Base-by-base conservation (phyloP, 1,140 invertebrate genomes). In the Phthorimaea operculella region DNA sequence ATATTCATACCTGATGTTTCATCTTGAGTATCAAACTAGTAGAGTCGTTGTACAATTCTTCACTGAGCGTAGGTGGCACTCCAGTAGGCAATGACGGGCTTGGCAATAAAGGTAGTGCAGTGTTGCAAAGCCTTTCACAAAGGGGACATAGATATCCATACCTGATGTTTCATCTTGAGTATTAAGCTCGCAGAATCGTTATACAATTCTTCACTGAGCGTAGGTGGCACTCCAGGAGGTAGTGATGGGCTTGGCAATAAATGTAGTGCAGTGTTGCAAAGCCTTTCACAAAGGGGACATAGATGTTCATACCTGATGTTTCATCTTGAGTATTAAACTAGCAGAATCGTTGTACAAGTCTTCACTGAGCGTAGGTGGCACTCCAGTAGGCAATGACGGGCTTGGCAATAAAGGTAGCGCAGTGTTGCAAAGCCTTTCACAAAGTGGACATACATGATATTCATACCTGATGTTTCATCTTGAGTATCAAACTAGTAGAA, bases 61-160 rank as follows among this genome's bases (percentile, higher is more conserved):
- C 75, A 0, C 55, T 45, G 33, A 80, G 66, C 0, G 71, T 66
- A 0, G 78, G 78, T 6, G 74, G 74, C 1, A 60, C 12, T 21
- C 64, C 65, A 7, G 60, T 14, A 10, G 70, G 72, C 2, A 70
- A 49, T 4, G 72, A n/a, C 0, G 76, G 76, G 2, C 72, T 62
- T 11, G 97, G 96, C 53, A 98, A 83, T 1, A 99, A 82, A 0
- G 97, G 97, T 50, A 99, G 85, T 6, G 97, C 94, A 4, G 94
- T 94, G 82, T 99, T 99, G 81, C 95, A 96, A 0, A 99, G 87
- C 59, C 96, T 92, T 81, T 98, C 96, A 85, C 98, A 99, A 18
- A 99, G 88, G 0, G 98, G 98, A 80, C 98, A 99, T 6, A 99
- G 87, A 85, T 97, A 99, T 83, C 99, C 98, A 56, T 93, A 90